Evolutionary conservation across 2,113 vertebrate genomes (phyloP), one percentile per base, ranked within the genome.

Genomic region (Hiodon tergisus): DNA sequence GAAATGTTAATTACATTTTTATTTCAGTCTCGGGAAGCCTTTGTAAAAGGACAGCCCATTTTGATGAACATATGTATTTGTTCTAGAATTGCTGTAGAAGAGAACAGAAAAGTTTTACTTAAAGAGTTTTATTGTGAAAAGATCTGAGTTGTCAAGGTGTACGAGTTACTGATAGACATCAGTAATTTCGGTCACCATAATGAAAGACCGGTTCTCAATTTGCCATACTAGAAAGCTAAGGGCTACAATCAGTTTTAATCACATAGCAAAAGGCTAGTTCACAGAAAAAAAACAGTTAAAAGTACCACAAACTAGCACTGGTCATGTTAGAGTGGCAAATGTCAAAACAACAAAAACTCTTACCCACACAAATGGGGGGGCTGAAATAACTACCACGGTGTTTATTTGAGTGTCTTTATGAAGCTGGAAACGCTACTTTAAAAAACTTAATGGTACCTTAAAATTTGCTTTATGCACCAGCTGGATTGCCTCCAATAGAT

Each of bases 201-300:
- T 72, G 54, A 72, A 52, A 77, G 69, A 46, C 60, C n/a, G 4
- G 48, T 71, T 14, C 2, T 31, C 14, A 55, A 17, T 11, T 31
- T 76, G 60, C 75, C 67, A 71, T 76, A 60, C 50, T 17, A 51
- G 52, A 52, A 76, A 58, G 47, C 57, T 53, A 50, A 53, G 62
- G 75, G 59, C 62, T 72, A n/a, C 46, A 72, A 77, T 77, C 54
- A 16, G 61, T 17, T 77, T 72, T 77, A 72, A 77, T 77, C 72
- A 77, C 53, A 77, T 53, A 72, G 60, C 50, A 59, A 72, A 17
- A 5, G 6, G 47, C 53, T 72, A 65, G 57, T 51, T 66, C 60
- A 50, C 13, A 65, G 17, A 13, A 14, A 65, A 77, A 66, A 47
- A 66, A 66, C 69, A 77, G 9, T 31, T 31, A 31, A 31, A 31